phyloP scores from a whole-genome alignment of 2,888 invertebrate species.

The Philereme transversata region DNA sequence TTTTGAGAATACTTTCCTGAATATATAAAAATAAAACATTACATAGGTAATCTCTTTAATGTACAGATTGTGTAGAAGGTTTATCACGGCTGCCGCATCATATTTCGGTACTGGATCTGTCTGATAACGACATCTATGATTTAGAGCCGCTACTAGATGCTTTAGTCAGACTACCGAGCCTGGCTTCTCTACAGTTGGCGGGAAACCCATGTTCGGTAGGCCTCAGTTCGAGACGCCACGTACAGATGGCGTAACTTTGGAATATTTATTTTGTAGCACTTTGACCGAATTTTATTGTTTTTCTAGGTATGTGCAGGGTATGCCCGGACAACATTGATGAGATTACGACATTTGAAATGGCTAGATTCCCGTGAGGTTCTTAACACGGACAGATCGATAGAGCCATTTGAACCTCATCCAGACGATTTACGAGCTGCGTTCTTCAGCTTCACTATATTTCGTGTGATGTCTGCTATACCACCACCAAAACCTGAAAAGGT shows the following conservation, averaged over 20 bases:
- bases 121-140: slow-evolving; percentile 84
- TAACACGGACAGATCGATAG: slow-evolving; percentile 52
- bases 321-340: slow-evolving; percentile 64
- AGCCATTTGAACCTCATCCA: slow-evolving; percentile 58
- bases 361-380: slow-evolving; percentile 79
- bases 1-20: background rate
- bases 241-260: slow-evolving; percentile 52
- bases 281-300: slow-evolving; percentile 13
- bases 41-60: background rate
- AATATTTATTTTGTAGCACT: background rate
- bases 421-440: slow-evolving; percentile 67
- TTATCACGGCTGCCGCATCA: slow-evolving; percentile 52
- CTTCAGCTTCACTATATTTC: slow-evolving; percentile 74
- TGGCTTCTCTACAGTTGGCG: slow-evolving; percentile 74
- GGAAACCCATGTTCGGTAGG: slow-evolving; percentile 85
- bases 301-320: slow-evolving; percentile 75
- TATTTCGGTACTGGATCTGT: slow-evolving; percentile 75
- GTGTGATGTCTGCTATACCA: slow-evolving; percentile 79
- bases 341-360: slow-evolving; percentile 72
- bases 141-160: slow-evolving; percentile 67
- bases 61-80: slow-evolving; percentile 44
- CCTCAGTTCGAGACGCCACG: slow-evolving; percentile 21
- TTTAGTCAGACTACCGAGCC: slow-evolving; percentile 58
- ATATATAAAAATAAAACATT: background rate
- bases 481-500: slow-evolving; percentile 82